These are phyloP conservation scores for Epinephelus moara DNA, from an alignment of 2,113 vertebrate species.

Conservation along the genomic window DNA sequence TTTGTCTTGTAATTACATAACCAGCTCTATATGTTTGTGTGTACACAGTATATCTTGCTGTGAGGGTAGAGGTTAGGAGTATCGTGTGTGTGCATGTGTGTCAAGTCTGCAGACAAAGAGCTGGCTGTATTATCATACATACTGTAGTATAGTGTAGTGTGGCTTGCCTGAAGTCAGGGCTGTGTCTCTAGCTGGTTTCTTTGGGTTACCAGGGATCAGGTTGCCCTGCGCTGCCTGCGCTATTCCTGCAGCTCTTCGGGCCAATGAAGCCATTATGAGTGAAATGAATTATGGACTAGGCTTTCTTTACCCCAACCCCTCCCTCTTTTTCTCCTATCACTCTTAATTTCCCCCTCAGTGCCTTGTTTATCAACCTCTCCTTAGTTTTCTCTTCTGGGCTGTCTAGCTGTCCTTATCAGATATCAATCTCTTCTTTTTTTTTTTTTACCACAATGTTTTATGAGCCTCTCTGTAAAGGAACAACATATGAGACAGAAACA, in stretches of 20 bases:
- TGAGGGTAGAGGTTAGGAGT: conserved; percentile 15
- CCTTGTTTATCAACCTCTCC: conserved; percentile 2
- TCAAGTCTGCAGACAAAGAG: conserved; percentile 48
- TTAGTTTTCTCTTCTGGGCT: background rate
- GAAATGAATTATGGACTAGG: conserved; percentile 81
- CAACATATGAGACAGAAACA: background rate
- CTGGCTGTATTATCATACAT: conserved; percentile 56
- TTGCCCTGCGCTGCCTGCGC: conserved; percentile 63
- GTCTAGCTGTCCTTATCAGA: background rate
- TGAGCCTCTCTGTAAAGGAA: background rate
- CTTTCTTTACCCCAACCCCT: conserved; percentile 42
- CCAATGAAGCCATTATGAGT: conserved; percentile 75
- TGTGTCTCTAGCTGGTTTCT: conserved; percentile 69
- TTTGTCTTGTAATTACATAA: conserved; percentile 38
- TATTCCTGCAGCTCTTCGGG: conserved; percentile 69
- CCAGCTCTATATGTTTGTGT: conserved; percentile 15
- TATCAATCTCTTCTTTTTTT: background rate
- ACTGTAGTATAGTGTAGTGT: conserved; percentile 48
- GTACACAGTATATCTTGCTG: conserved; percentile 2
- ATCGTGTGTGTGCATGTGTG: conserved; percentile 27
- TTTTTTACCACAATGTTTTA: background rate
- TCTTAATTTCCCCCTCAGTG: conserved; percentile 26
- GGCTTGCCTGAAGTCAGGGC: conserved; percentile 75
- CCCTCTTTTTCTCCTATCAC: conserved; percentile 41
- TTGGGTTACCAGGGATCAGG: conserved; percentile 78